Evolutionary conservation across 2,797 vertebrate species (phyloP).

Genomic region (Acropternis orthonyx): DNA sequence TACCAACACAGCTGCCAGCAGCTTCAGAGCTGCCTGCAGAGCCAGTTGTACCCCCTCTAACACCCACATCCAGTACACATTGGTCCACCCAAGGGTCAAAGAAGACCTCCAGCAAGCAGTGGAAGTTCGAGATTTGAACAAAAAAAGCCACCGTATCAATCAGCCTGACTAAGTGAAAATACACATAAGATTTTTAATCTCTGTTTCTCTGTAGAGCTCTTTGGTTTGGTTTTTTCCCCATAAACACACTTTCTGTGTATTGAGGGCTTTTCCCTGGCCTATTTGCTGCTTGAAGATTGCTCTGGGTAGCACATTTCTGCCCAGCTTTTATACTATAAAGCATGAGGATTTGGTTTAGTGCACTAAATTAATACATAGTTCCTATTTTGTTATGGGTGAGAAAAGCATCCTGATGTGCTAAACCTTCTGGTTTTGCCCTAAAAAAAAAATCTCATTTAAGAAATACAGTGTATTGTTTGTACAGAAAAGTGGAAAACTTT

Average conservation of each 20-base stretch:
- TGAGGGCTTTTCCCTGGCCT: background rate
- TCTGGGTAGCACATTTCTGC: background rate
- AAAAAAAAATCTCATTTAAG: background rate
- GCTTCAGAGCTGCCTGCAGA: background rate
- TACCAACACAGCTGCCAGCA: background rate
- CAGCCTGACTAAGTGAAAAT: background rate
- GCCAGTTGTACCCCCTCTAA: rapidly evolving
- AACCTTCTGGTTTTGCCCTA: background rate
- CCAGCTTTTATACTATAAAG: background rate
- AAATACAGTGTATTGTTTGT: background rate
- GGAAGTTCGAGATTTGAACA: background rate
- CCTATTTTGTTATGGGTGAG: background rate
- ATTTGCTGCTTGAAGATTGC: background rate
- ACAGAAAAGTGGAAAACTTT: background rate
- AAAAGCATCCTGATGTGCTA: background rate
- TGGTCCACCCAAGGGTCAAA: background rate
- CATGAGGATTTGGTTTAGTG: background rate
- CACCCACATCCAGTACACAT: rapidly evolving
- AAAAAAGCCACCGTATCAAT: background rate
- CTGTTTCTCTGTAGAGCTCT: background rate
- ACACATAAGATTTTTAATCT: background rate
- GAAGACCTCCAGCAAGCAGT: background rate
- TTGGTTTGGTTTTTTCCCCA: background rate
- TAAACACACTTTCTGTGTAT: background rate
- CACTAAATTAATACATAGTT: background rate